Conservation (phyloP, 2,888 invertebrate genomes). For the Dynastes maya region DNA sequence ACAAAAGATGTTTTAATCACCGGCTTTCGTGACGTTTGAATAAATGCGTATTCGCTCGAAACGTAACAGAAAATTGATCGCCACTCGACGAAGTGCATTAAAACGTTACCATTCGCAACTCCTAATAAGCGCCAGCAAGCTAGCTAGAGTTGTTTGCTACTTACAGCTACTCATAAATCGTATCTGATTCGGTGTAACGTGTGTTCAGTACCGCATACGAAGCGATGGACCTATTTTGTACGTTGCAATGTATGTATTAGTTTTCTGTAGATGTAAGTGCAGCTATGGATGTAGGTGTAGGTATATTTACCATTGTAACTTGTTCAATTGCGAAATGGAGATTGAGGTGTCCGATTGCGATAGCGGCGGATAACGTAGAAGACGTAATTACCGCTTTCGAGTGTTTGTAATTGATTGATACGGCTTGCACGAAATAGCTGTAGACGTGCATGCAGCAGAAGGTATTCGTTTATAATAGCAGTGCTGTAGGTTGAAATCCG, state of each 20-base stretch:
- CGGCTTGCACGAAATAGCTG: background rate
- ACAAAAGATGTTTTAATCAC: conserved; percentile 7
- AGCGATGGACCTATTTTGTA: background rate
- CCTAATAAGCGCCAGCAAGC: background rate
- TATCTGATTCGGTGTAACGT: conserved; percentile 17
- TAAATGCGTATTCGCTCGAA: conserved; percentile 14
- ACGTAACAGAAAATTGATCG: conserved; percentile 13
- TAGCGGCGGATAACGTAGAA: background rate
- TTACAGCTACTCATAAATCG: background rate
- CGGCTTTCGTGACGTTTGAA: conserved; percentile 5
- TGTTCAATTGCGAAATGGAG: conserved; percentile 19
- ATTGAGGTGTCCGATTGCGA: conserved; percentile 14
- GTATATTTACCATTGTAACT: background rate
- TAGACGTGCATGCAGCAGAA: background rate
- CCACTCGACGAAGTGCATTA: background rate
- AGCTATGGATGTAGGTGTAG: too few relatives aligned
- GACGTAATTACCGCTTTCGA: conserved; percentile 10
- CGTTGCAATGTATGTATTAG: background rate
- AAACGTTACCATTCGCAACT: conserved; percentile 3
- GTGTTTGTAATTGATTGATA: conserved; percentile 19
- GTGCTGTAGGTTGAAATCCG: background rate
- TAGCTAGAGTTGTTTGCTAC: background rate
- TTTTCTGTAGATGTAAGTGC: background rate
- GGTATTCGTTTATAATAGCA: background rate
- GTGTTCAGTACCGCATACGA: too few relatives aligned